Conservation (phyloP, 2,113 vertebrate species). For the Progne subis region DNA sequence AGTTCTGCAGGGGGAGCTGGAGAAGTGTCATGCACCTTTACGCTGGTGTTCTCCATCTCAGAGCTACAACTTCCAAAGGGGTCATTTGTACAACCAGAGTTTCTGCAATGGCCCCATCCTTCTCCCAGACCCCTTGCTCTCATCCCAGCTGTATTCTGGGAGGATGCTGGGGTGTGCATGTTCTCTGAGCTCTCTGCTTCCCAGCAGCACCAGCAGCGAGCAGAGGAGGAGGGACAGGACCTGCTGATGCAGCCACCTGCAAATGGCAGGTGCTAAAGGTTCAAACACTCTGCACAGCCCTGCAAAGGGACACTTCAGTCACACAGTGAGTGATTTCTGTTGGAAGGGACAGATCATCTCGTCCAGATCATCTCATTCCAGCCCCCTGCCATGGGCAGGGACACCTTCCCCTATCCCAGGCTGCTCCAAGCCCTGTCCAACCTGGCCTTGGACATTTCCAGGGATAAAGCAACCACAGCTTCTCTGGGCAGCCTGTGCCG, state of each 20-base stretch:
- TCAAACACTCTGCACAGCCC: not conserved
- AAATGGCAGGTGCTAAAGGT: not conserved
- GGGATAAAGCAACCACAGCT: not conserved
- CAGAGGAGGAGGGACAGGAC: not conserved
- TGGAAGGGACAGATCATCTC: not conserved
- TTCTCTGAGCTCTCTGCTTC: not conserved
- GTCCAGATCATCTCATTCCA: not conserved
- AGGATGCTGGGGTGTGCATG: rapidly evolving
- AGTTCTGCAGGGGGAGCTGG: not conserved
- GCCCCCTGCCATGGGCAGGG: not conserved
- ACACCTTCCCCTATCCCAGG: not conserved
- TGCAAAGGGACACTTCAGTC: not conserved
- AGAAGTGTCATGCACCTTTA: not conserved
- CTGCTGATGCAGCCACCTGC: not conserved
- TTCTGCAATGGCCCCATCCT: not conserved
- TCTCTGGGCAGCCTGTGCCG: not conserved
- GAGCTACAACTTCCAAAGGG: not conserved
- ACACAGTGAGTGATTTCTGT: not conserved
- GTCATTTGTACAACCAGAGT: not conserved
- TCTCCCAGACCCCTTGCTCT: not conserved
- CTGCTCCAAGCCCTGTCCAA: rapidly evolving
- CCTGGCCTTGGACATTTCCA: not conserved
- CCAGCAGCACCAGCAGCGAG: not conserved
- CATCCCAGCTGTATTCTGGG: not conserved
- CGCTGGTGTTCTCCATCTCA: not conserved